These are phyloP conservation scores for Chromis chromis DNA, from an alignment of 2,797 vertebrate species.

Conservation along the genomic window DNA sequence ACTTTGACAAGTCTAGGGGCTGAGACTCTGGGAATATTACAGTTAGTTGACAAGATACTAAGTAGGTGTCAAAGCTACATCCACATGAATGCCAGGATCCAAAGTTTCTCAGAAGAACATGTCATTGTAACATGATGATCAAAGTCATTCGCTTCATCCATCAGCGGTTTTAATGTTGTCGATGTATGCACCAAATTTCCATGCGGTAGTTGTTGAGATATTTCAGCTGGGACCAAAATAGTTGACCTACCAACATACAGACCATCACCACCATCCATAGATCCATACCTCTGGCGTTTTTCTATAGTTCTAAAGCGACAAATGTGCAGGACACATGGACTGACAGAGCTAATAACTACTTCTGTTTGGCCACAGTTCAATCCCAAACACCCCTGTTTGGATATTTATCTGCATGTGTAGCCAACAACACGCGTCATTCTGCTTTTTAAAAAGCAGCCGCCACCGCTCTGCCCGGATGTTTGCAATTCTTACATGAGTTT, in stretches of 20 bases:
- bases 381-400: not conserved
- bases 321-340: not conserved
- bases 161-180: not conserved
- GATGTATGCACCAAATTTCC: not conserved
- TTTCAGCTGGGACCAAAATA: not conserved
- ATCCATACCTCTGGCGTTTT: too few relatives aligned
- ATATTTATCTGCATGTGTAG: not conserved
- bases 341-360: not conserved
- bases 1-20: too few relatives aligned
- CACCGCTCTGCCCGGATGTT: not conserved
- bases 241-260: not conserved
- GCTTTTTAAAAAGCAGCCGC: conserved; percentile 4
- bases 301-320: too few relatives aligned
- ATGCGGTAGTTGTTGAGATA: not conserved
- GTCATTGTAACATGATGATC: not conserved
- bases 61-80: too few relatives aligned
- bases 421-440: not conserved
- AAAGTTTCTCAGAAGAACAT: too few relatives aligned
- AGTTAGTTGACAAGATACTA: too few relatives aligned
- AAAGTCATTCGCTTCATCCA: not conserved
- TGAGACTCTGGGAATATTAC: too few relatives aligned
- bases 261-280: not conserved
- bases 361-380: not conserved
- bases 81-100: too few relatives aligned
- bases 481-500: conserved; percentile 29